phyloP scores from a whole-genome alignment of 2,888 invertebrate species.

The Lapara coniferarum region DNA sequence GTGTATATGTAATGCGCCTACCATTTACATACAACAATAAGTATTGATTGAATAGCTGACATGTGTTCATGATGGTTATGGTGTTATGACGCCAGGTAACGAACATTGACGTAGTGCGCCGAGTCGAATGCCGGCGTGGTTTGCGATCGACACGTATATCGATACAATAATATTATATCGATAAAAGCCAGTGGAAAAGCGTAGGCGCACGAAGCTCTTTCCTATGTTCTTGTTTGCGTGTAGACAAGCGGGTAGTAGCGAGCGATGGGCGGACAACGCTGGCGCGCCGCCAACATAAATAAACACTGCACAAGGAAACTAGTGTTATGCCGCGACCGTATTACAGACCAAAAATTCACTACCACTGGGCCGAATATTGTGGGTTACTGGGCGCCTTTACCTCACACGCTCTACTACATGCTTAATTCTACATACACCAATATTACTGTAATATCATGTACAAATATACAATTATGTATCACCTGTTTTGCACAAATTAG shows the following conservation, averaged over 20 bases:
- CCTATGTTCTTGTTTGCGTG: conserved; percentile 69
- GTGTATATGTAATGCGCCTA: conserved; percentile 35
- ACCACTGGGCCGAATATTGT: conserved; percentile 80
- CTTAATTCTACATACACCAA: conserved; percentile 25
- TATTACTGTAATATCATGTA: not conserved
- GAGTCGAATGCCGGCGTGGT: conserved; percentile 56
- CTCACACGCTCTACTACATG: conserved; percentile 40
- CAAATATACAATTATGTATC: conserved; percentile 1
- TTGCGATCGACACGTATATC: conserved; percentile 69
- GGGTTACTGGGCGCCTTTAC: conserved; percentile 76
- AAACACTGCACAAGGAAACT: conserved; percentile 84
- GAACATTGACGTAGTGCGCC: conserved; percentile 66
- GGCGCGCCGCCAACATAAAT: conserved; percentile 78
- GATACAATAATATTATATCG: conserved; percentile 62
- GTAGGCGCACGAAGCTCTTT: conserved; percentile 64
- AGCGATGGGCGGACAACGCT: conserved; percentile 77
- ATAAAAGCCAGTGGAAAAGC: conserved; percentile 58
- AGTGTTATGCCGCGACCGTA: conserved; percentile 83
- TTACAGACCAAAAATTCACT: conserved; percentile 82
- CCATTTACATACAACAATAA: conserved; percentile 68
- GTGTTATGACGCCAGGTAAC: conserved; percentile 70
- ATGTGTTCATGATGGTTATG: conserved; percentile 52
- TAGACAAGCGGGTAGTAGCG: conserved; percentile 63
- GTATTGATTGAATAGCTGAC: conserved; percentile 58
- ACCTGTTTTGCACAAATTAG: conserved; percentile 35